A percentile compares a stretch with the other conserved stretches of the same genome.
Conservation (phyloP, 2,888 invertebrate genomes). For the Eupithecia insigniata region DNA sequence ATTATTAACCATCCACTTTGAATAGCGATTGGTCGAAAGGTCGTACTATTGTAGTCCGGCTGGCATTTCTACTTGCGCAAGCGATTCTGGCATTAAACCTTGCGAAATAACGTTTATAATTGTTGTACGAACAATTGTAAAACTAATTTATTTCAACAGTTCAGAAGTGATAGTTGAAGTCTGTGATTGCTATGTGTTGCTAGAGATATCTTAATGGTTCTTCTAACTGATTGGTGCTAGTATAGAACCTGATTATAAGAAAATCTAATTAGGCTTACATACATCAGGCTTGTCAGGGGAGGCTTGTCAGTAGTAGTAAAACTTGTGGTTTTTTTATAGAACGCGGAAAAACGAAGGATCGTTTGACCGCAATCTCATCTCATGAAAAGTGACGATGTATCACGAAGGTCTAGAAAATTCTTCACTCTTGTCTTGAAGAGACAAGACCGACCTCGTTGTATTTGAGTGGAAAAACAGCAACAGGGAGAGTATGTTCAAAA, state of each 20-base stretch:
- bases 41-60: slow-evolving; percentile 44
- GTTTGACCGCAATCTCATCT: no score
- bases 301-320: no score
- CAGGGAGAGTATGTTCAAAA: no score
- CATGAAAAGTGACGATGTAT: no score
- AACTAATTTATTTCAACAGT: slow-evolving; percentile 7
- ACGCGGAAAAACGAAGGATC: no score
- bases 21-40: slow-evolving; percentile 42
- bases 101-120: slow-evolving; percentile 39
- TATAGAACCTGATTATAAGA: background rate
- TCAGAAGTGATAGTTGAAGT: background rate
- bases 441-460: no score
- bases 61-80: slow-evolving; percentile 41
- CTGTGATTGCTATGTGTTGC: background rate
- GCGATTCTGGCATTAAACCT: slow-evolving; percentile 43
- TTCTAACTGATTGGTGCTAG: background rate
- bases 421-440: no score
- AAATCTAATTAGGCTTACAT: background rate
- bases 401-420: no score
- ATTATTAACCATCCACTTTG: slow-evolving; percentile 26
- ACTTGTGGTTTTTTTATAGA: no score
- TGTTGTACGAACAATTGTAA: slow-evolving; percentile 17
- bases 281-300: no score
- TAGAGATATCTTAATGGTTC: background rate
- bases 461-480: no score